Percentiles rank a stretch among this genome's conserved stretches.
These are phyloP conservation scores for Strongylocentrotus purpuratus DNA, from an alignment of 35 echinoderm and acorn worm genomes.

Conservation along the genomic window DNA sequence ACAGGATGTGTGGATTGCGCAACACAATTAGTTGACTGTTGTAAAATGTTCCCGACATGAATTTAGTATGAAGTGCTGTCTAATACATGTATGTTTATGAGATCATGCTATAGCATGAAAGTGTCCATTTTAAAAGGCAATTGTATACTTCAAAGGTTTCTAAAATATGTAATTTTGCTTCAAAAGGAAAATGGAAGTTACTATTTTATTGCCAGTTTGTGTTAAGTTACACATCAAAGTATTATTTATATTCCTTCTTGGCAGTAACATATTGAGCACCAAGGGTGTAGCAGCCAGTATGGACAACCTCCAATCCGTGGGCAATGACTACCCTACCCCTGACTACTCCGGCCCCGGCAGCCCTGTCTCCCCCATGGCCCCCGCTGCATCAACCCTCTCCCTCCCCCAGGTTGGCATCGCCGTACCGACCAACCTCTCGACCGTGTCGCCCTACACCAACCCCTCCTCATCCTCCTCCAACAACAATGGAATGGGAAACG, in stretches of 20 bases:
- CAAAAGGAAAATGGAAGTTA: no score
- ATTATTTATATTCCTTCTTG: not conserved
- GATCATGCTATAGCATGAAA: no score
- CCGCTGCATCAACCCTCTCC: constrained; percentile 63
- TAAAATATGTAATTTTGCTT: no score
- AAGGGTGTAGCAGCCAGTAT: constrained; percentile 69
- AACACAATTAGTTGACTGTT: no score
- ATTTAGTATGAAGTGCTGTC: no score
- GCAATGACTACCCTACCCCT: constrained; percentile 77
- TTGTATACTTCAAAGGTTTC: no score
- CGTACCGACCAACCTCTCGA: constrained; percentile 48
- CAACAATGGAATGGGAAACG: not conserved
- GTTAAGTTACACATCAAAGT: no score
- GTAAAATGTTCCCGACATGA: no score
- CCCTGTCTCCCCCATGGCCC: constrained; percentile 47
- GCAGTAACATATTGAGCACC: constrained; percentile 19
- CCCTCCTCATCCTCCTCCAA: not conserved
- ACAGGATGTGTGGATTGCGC: no score
- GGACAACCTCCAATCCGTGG: constrained; percentile 58
- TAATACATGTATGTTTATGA: no score
- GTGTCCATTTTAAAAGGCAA: no score
- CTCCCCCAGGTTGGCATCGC: constrained; percentile 57
- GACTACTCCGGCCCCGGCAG: constrained; percentile 70
- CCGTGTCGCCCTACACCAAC: not conserved
- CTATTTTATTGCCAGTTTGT: no score